Conservation (phyloP, 2,113 vertebrate species). For the Chionodraco myersi region DNA sequence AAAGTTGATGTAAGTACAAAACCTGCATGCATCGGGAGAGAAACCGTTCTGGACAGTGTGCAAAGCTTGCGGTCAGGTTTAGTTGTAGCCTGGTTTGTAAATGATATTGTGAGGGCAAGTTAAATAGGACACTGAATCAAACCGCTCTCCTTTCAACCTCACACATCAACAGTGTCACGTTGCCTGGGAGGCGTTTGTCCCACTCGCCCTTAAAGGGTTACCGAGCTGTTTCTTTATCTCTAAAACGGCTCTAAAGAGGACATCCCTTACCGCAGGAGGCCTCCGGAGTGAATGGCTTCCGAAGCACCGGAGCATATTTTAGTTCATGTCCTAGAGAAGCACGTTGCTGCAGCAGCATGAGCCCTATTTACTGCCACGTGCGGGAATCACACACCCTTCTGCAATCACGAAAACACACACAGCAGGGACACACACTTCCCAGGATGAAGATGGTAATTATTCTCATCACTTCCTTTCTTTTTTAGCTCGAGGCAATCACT, state of each 20-base stretch:
- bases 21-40: slow-evolving; percentile 11
- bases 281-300: slow-evolving; percentile 62
- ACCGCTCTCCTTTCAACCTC: slow-evolving; percentile 65
- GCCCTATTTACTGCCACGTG: slow-evolving; percentile 22
- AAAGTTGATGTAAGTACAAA: neutral
- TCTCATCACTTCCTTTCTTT: slow-evolving; percentile 58
- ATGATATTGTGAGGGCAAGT: slow-evolving; percentile 47
- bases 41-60: neutral
- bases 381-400: neutral
- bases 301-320: slow-evolving; percentile 52
- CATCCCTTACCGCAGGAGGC: slow-evolving; percentile 47
- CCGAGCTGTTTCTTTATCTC: slow-evolving; percentile 23
- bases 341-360: neutral
- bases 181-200: slow-evolving; percentile 40
- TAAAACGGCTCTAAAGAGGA: slow-evolving; percentile 34
- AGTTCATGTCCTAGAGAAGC: slow-evolving; percentile 48
- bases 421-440: slow-evolving; percentile 16
- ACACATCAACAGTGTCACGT: slow-evolving; percentile 46
- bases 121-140: slow-evolving; percentile 66
- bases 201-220: slow-evolving; percentile 38
- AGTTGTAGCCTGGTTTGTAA: slow-evolving; percentile 39
- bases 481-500: slow-evolving; percentile 52
- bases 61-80: slow-evolving; percentile 29
- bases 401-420: slow-evolving; percentile 24
- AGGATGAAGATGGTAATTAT: slow-evolving; percentile 63